Evolutionary conservation across 1,140 invertebrate species (phyloP).

Genomic region (Tetragnatha versicolor): DNA sequence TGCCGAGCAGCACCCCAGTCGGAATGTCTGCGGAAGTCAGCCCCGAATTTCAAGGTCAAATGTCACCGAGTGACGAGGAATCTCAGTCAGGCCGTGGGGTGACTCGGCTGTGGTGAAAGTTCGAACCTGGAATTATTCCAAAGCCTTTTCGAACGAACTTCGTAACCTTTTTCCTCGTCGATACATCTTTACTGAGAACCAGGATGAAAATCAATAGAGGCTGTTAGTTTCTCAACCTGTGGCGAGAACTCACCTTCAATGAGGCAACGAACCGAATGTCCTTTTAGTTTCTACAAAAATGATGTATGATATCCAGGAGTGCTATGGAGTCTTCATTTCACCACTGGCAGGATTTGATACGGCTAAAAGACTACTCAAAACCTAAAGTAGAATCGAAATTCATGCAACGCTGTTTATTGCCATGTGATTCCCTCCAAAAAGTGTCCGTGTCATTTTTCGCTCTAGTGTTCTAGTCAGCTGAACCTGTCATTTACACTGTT

Average conservation of each 20-base stretch:
- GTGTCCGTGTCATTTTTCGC: slow-evolving; percentile 40
- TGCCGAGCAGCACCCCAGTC: neutral
- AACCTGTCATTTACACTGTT: slow-evolving; percentile 32
- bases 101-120: neutral
- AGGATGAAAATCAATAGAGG: slow-evolving; percentile 23
- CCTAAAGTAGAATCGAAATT: slow-evolving; percentile 1
- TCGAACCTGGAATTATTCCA: neutral
- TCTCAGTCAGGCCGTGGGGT: neutral
- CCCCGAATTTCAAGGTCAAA: slow-evolving; percentile 19
- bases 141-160: neutral
- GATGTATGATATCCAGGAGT: no score
- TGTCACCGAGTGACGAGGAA: neutral
- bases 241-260: neutral
- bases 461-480: slow-evolving; percentile 15
- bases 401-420: neutral
- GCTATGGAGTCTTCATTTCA: neutral
- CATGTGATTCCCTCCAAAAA: slow-evolving; percentile 24
- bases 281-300: neutral
- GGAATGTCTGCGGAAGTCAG: neutral
- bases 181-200: neutral
- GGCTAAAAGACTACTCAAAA: slow-evolving; percentile 1
- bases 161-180: neutral
- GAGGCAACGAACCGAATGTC: neutral
- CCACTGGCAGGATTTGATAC: neutral
- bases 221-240: slow-evolving; percentile 13